These are phyloP conservation scores for Mnemiopsis leidyi DNA, from an alignment of 37 sponge, comb jelly and placozoan species.

Conservation along the genomic window DNA sequence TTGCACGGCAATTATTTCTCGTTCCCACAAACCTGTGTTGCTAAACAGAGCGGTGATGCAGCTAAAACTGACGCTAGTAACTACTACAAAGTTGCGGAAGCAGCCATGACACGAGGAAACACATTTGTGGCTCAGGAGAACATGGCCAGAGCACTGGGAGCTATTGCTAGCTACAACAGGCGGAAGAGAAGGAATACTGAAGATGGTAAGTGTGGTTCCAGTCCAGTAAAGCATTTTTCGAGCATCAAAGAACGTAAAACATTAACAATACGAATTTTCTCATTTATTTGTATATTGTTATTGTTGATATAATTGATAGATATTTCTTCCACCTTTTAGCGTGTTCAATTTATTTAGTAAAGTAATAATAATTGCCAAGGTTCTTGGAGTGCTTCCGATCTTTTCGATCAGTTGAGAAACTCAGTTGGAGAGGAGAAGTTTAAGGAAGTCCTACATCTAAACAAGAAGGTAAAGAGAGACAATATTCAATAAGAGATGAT, in stretches of 20 bases:
- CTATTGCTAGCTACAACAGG: not conserved
- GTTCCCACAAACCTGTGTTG: too few relatives aligned
- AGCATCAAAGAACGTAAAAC: too few relatives aligned
- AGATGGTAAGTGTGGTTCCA: not conserved
- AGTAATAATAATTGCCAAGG: too few relatives aligned
- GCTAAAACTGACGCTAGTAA: not conserved
- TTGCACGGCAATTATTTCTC: too few relatives aligned
- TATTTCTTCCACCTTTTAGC: too few relatives aligned
- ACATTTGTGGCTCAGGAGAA: constrained; percentile 11
- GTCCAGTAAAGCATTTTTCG: too few relatives aligned
- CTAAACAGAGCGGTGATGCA: not conserved
- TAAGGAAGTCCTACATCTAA: not conserved
- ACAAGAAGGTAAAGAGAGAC: constrained; percentile 4
- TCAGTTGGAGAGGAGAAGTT: not conserved
- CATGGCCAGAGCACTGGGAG: constrained; percentile 55
- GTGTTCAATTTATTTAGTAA: too few relatives aligned
- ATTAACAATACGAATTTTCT: too few relatives aligned
- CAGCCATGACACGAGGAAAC: not conserved
- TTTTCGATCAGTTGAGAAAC: constrained; percentile 14
- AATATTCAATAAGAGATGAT: too few relatives aligned
- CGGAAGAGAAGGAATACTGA: not conserved
- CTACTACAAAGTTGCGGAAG: constrained; percentile 35
- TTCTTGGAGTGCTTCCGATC: not conserved
- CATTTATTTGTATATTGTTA: too few relatives aligned
- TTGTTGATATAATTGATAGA: too few relatives aligned